These are phyloP conservation scores for Solea solea DNA, from an alignment of 2,113 vertebrate genomes.

Conservation along the genomic window DNA sequence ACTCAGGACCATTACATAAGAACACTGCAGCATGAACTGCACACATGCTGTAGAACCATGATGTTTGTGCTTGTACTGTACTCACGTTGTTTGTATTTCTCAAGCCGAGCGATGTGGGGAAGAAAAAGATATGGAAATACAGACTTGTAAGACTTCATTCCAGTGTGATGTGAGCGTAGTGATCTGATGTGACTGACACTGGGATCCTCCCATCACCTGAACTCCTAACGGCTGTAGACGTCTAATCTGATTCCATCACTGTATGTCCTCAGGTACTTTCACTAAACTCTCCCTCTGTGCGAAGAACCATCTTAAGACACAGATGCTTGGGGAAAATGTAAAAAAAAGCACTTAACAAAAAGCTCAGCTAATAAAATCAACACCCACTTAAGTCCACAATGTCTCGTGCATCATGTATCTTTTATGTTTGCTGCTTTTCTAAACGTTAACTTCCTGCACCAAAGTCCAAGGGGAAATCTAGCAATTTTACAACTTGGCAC, in stretches of 20 bases:
- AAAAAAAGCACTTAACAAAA: no score
- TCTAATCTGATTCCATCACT: neutral
- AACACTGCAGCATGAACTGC: neutral
- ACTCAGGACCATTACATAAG: neutral
- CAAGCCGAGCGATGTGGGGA: neutral
- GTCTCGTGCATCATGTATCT: no score
- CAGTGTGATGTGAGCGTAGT: neutral
- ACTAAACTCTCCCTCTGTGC: no score
- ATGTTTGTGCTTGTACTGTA: neutral
- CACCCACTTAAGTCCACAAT: no score
- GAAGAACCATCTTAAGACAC: no score
- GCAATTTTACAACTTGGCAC: no score
- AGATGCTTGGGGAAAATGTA: no score
- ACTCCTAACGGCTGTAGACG: neutral
- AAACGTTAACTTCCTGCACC: no score
- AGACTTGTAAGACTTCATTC: slow-evolving; percentile 32
- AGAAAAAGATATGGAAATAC: neutral
- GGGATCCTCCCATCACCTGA: neutral
- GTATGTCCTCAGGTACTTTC: neutral
- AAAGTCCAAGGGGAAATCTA: no score
- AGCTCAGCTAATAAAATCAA: no score
- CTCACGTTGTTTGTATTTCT: neutral
- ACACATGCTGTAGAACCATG: neutral
- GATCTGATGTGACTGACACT: neutral
- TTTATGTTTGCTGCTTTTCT: no score